phyloP scores from a whole-genome alignment of 2,113 vertebrate genomes.

The Okapia johnstoni region DNA sequence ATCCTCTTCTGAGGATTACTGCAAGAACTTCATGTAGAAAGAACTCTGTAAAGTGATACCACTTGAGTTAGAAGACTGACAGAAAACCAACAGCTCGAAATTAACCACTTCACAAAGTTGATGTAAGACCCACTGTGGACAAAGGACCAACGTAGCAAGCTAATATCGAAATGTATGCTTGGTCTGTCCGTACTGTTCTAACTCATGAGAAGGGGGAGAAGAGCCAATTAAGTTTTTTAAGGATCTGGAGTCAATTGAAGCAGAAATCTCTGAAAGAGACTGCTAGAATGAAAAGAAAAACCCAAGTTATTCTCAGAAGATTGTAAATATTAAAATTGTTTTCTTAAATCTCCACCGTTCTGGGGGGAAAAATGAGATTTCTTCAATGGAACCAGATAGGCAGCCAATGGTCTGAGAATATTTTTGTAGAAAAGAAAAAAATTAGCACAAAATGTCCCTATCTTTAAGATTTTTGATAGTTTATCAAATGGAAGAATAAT shows the following conservation, averaged over 20 bases:
- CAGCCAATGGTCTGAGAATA: not conserved
- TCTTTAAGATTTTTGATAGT: not conserved
- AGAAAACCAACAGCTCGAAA: not conserved
- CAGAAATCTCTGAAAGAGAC: not conserved
- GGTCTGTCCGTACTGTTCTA: not conserved
- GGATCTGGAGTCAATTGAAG: not conserved
- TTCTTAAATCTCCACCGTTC: not conserved
- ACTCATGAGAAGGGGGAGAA: not conserved
- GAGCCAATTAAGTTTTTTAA: not conserved
- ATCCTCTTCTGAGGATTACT: not conserved
- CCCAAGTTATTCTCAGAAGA: not conserved
- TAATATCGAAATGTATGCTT: not conserved
- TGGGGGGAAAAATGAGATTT: not conserved
- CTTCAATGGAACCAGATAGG: not conserved
- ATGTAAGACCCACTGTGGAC: not conserved
- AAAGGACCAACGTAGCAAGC: not conserved
- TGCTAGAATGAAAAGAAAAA: not conserved
- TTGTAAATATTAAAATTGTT: not conserved
- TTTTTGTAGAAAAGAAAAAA: not conserved
- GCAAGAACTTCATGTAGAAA: not conserved
- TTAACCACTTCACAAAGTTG: not conserved
- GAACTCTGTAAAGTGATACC: not conserved
- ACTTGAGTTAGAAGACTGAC: not conserved
- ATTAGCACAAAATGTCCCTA: not conserved
- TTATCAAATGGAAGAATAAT: not conserved